Conservation (phyloP, 1,140 invertebrate species). For the Teleopsis dalmanni region DNA sequence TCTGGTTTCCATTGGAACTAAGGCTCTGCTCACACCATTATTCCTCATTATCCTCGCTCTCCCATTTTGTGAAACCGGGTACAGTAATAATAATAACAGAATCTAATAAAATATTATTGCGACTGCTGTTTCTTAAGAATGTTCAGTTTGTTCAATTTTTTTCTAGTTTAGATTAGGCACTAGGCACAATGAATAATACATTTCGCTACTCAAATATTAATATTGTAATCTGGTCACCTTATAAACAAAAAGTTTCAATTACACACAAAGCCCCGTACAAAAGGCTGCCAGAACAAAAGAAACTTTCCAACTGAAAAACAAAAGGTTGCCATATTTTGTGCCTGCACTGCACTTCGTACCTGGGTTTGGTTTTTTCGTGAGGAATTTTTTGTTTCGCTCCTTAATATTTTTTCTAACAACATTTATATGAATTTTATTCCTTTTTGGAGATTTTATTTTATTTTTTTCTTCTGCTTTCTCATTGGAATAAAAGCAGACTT, state of each 20-base stretch:
- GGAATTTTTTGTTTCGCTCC: neutral
- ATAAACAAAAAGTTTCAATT: neutral
- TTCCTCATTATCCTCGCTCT: too few relatives aligned
- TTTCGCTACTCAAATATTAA: too few relatives aligned
- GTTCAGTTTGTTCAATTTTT: too few relatives aligned
- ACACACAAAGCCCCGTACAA: too few relatives aligned
- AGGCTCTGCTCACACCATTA: too few relatives aligned
- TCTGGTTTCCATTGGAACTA: too few relatives aligned
- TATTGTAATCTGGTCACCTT: neutral
- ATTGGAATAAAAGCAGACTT: constrained; percentile 4
- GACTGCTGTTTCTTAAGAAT: too few relatives aligned
- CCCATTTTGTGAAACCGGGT: too few relatives aligned
- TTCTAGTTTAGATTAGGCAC: too few relatives aligned
- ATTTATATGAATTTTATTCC: constrained; percentile 15
- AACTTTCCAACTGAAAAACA: neutral
- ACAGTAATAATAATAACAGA: too few relatives aligned
- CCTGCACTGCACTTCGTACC: neutral
- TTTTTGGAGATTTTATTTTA: constrained; percentile 1
- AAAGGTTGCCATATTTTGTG: constrained; percentile 2
- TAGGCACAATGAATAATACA: too few relatives aligned
- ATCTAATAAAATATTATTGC: too few relatives aligned
- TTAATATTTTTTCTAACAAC: neutral
- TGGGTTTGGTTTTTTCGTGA: neutral
- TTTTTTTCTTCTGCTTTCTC: neutral
- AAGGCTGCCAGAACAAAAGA: neutral